Evolutionary conservation across 2,113 vertebrate species (phyloP).

Genomic region (Phrynosoma blainvillii): DNA sequence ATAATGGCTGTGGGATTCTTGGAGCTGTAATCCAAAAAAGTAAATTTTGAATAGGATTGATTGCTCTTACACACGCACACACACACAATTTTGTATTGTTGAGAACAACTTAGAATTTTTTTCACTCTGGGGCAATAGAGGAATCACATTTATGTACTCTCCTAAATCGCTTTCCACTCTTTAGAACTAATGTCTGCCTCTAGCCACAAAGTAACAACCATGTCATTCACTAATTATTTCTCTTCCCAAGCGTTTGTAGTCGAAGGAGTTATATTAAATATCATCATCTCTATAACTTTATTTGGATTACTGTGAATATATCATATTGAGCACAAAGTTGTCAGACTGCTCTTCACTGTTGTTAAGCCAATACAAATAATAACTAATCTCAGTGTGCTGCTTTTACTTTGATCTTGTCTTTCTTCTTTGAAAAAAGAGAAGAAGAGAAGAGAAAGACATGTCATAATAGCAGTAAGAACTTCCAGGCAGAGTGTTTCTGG

Average conservation of each 20-base stretch:
- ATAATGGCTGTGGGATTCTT: too few relatives aligned
- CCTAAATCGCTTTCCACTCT: background rate
- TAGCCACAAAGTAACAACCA: constrained; percentile 3
- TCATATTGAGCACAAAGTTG: constrained; percentile 24
- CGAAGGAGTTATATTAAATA: constrained; percentile 35
- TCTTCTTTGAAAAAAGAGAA: background rate
- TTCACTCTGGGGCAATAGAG: background rate
- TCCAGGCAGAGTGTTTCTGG: constrained; percentile 64
- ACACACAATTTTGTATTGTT: background rate
- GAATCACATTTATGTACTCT: background rate
- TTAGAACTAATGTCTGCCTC: background rate
- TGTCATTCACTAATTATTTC: background rate
- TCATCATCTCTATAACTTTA: constrained; percentile 3
- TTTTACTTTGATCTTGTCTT: constrained; percentile 32
- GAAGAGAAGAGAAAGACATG: constrained; percentile 7
- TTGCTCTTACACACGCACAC: background rate
- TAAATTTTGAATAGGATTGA: background rate
- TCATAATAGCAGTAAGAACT: constrained; percentile 40
- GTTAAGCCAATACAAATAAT: background rate
- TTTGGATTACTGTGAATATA: constrained; percentile 25
- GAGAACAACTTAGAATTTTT: background rate
- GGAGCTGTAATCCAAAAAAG: too few relatives aligned
- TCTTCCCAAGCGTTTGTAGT: constrained; percentile 21
- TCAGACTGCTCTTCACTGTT: constrained; percentile 14
- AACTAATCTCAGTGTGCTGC: constrained; percentile 9